These are phyloP conservation scores for Euglossa dilemma DNA, from an alignment of 1,140 invertebrate species.

Conservation along the genomic window DNA sequence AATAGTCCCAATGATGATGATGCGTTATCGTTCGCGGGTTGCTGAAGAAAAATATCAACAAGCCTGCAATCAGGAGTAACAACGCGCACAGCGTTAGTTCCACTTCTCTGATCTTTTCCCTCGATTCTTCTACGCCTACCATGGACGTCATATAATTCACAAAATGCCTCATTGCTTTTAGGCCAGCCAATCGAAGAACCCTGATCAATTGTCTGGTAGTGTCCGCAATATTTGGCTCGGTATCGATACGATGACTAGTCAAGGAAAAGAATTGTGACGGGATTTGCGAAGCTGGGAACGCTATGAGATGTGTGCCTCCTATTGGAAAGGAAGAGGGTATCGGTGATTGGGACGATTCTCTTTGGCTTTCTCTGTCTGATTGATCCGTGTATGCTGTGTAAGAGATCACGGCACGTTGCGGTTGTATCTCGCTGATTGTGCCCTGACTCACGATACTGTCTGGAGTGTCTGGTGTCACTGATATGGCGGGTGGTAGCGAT, in stretches of 20 bases:
- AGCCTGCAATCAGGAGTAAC: conserved; percentile 87
- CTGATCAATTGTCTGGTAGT: conserved; percentile 86
- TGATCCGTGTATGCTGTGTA: conserved; percentile 59
- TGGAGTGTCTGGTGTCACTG: conserved; percentile 77
- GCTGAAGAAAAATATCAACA: conserved; percentile 88
- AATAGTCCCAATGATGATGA: conserved; percentile 92
- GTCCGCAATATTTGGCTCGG: conserved; percentile 80
- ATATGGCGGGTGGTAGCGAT: conserved; percentile 79
- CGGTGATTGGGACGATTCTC: conserved; percentile 63
- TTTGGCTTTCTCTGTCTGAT: conserved; percentile 40
- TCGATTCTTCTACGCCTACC: conserved; percentile 82
- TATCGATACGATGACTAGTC: conserved; percentile 24
- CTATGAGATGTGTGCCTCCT: conserved; percentile 64
- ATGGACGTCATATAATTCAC: conserved; percentile 85
- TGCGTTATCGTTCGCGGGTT: conserved; percentile 88
- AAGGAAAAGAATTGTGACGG: conserved; percentile 71
- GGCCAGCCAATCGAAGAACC: conserved; percentile 85
- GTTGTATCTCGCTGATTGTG: conserved; percentile 52
- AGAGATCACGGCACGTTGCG: conserved; percentile 76
- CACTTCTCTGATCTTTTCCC: conserved; percentile 86
- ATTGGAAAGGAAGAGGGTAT: conserved; percentile 32
- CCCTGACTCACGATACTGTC: conserved; percentile 38
- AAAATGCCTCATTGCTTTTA: conserved; percentile 86
- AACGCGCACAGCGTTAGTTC: conserved; percentile 89
- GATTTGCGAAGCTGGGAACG: conserved; percentile 73